Evolutionary conservation across 1,140 invertebrate genomes (phyloP).

Genomic region (Fopius arisanus): DNA sequence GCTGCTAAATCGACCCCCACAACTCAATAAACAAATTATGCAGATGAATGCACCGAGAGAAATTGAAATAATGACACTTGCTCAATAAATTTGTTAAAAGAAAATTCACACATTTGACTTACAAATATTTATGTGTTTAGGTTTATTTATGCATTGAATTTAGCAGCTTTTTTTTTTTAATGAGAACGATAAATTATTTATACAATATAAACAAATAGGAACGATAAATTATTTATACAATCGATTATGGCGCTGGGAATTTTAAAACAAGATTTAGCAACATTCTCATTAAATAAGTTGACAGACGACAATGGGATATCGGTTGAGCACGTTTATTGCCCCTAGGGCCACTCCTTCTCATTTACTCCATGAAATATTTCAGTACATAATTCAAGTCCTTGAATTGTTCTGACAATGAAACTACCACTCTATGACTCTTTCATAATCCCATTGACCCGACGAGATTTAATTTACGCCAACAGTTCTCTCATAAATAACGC

Average conservation of each 20-base stretch:
- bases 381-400: background rate
- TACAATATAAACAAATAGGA: too few relatives aligned
- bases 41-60: background rate
- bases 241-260: background rate
- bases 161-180: too few relatives aligned
- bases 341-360: constrained; percentile 1
- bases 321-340: background rate
- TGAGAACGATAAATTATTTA: too few relatives aligned
- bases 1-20: too few relatives aligned
- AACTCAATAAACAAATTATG: background rate
- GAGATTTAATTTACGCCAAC: background rate
- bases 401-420: constrained; percentile 12
- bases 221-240: too few relatives aligned
- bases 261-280: background rate
- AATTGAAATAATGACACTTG: too few relatives aligned
- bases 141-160: too few relatives aligned
- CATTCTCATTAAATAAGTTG: background rate
- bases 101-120: too few relatives aligned
- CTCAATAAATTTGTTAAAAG: too few relatives aligned
- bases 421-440: background rate
- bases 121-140: too few relatives aligned
- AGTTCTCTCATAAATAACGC: background rate
- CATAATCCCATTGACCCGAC: background rate
- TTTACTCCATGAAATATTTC: background rate
- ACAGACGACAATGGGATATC: background rate